Conservation (phyloP, 2,797 vertebrate species). For the Pangasius djambal region DNA sequence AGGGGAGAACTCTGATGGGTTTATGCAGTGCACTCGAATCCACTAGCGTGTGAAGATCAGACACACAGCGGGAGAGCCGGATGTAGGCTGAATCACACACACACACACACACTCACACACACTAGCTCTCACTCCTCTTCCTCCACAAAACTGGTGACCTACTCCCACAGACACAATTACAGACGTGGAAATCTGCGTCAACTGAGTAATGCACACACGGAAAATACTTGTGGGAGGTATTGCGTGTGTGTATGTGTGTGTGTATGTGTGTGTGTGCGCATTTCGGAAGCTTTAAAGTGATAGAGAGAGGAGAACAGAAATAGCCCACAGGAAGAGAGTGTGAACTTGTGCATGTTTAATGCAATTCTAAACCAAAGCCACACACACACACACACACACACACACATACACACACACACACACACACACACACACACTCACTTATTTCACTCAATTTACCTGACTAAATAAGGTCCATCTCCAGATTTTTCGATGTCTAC, state of each 20-base stretch:
- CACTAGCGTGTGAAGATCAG: slow-evolving; percentile 24
- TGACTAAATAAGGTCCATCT: neutral
- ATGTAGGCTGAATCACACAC: slow-evolving; percentile 49
- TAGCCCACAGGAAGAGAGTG: neutral
- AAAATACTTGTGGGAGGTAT: slow-evolving; percentile 1
- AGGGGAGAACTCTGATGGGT: slow-evolving; percentile 12
- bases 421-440: neutral
- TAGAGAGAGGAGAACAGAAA: neutral
- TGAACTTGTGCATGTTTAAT: neutral
- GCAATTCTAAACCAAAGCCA: neutral
- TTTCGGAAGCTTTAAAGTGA: neutral
- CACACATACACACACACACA: slow-evolving; percentile 3
- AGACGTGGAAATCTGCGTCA: slow-evolving; percentile 39
- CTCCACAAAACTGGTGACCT: slow-evolving; percentile 49
- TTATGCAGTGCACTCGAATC: slow-evolving; percentile 32
- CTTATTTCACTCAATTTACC: too few relatives aligned
- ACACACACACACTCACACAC: slow-evolving; percentile 43
- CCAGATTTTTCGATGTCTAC: neutral
- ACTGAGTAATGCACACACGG: slow-evolving; percentile 21
- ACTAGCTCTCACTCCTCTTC: slow-evolving; percentile 30
- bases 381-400: slow-evolving; percentile 13
- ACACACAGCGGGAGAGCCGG: slow-evolving; percentile 31
- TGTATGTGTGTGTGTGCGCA: slow-evolving; percentile 5
- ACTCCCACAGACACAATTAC: slow-evolving; percentile 37
- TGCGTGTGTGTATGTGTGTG: slow-evolving; percentile 18